These are phyloP conservation scores for Papilio polyxenes DNA, from an alignment of 1,140 invertebrate species.

Conservation along the genomic window DNA sequence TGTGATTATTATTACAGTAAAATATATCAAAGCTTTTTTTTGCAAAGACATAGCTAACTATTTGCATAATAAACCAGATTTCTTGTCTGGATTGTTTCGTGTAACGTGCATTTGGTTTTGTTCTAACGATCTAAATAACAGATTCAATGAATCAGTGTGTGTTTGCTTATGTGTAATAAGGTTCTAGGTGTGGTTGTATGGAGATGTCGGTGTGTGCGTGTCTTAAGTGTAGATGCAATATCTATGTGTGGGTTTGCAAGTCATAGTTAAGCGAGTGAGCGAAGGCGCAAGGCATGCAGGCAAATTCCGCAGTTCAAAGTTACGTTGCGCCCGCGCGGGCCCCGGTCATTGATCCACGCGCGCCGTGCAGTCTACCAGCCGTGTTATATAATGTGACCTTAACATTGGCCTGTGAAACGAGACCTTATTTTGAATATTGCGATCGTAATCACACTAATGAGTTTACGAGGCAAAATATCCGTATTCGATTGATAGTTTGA, in stretches of 20 bases:
- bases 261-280: constrained; percentile 43
- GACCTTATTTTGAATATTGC: constrained; percentile 33
- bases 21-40: background rate
- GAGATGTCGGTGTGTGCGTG: background rate
- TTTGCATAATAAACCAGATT: constrained; percentile 13
- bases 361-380: constrained; percentile 75
- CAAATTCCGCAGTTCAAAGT: constrained; percentile 57
- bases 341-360: constrained; percentile 69
- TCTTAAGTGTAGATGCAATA: background rate
- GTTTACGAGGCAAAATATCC: background rate
- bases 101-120: constrained; percentile 25
- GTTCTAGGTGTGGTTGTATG: background rate
- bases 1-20: too few species aligned
- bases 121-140: constrained; percentile 37
- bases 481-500: background rate
- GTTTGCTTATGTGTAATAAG: background rate
- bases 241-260: constrained; percentile 38
- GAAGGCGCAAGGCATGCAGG: constrained; percentile 45
- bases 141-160: background rate
- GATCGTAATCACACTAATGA: constrained; percentile 24
- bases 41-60: background rate
- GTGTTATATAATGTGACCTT: constrained; percentile 74
- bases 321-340: constrained; percentile 65
- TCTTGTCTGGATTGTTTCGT: constrained; percentile 24
- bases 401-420: constrained; percentile 56